These are phyloP conservation scores for Hyalella azteca DNA, from an alignment of 2,888 invertebrate species.

Conservation along the genomic window DNA sequence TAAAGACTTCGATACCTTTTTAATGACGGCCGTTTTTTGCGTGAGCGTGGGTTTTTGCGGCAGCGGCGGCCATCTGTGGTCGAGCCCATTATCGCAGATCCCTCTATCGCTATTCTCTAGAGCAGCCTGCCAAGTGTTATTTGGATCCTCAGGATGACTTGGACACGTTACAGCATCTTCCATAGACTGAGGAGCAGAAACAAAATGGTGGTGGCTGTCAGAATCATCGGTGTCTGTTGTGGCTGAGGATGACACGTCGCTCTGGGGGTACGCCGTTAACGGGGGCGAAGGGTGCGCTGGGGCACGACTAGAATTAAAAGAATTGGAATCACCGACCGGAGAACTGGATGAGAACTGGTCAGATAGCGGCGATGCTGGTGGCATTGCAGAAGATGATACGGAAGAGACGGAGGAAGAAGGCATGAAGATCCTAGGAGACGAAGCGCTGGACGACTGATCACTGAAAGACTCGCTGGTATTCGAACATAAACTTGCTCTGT, in stretches of 20 bases:
- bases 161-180: background rate
- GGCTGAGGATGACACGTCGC: conserved; percentile 20
- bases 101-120: conserved; percentile 8
- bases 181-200: too few relatives aligned
- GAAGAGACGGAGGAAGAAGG: background rate
- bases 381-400: background rate
- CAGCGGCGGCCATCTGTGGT: conserved; percentile 31
- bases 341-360: background rate
- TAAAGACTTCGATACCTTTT: conserved; percentile 30
- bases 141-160: conserved; percentile 10
- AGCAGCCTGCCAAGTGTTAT: background rate
- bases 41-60: conserved; percentile 18
- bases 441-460: conserved; percentile 48
- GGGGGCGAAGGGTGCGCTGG: background rate
- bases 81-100: conserved; percentile 23
- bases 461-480: conserved; percentile 50
- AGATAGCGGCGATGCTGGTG: background rate
- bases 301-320: background rate
- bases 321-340: background rate
- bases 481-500: conserved; percentile 37
- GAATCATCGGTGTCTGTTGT: conserved; percentile 20
- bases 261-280: background rate
- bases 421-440: conserved; percentile 48
- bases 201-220: background rate
- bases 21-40: conserved; percentile 24